Percentiles rank a stretch among this genome's conserved stretches.
Evolutionary conservation across 2,797 vertebrate genomes (phyloP).

Genomic region (Discoglossus pictus): DNA sequence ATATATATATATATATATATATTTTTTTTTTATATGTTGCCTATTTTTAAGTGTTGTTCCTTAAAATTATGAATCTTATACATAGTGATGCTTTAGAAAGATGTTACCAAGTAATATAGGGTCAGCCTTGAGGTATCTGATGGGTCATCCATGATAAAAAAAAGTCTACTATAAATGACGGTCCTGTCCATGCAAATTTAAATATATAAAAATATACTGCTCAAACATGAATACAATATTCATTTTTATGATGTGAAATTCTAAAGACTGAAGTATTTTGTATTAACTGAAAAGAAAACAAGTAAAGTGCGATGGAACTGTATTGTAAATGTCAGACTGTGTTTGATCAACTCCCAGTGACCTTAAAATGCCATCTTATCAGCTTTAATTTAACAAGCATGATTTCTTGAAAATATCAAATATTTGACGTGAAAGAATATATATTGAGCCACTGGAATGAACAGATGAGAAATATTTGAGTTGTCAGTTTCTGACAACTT

Average conservation of each 20-base stretch:
- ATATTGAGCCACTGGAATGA: slow-evolving; percentile 65
- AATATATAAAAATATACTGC: slow-evolving; percentile 21
- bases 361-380: slow-evolving; percentile 83
- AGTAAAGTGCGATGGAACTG: slow-evolving; percentile 73
- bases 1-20: too few relatives aligned
- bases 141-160: too few relatives aligned
- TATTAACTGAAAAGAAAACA: slow-evolving; percentile 58
- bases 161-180: slow-evolving; percentile 15
- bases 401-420: slow-evolving; percentile 76
- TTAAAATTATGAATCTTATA: too few relatives aligned
- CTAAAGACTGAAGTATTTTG: slow-evolving; percentile 53
- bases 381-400: slow-evolving; percentile 74
- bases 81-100: too few relatives aligned
- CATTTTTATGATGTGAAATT: slow-evolving; percentile 52
- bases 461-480: slow-evolving; percentile 55
- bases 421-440: slow-evolving; percentile 72
- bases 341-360: slow-evolving; percentile 75
- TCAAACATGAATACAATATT: slow-evolving; percentile 47
- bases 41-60: too few relatives aligned
- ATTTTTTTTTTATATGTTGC: too few relatives aligned
- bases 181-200: slow-evolving; percentile 7
- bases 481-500: slow-evolving; percentile 53
- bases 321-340: slow-evolving; percentile 86
- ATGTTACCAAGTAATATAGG: too few relatives aligned
- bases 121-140: too few relatives aligned